Evolutionary conservation across 2,888 invertebrate genomes (phyloP), one percentile per base, ranked within the genome.

Genomic region (Hesperia comma): DNA sequence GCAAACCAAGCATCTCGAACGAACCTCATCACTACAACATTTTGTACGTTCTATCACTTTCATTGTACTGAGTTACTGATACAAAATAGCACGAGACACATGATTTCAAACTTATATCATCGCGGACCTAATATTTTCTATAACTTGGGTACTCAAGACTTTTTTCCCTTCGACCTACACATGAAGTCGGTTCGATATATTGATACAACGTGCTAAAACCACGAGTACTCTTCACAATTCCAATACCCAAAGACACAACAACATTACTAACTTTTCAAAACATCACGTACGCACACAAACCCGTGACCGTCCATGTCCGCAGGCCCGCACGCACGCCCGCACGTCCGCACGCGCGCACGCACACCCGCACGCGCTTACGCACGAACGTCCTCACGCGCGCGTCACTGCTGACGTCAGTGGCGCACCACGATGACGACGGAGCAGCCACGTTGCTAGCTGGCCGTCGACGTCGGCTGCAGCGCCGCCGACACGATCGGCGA

Each of bases 371-470:
- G 33, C 33, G 7, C 7, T 6, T 7, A 4, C 33, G 33, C 33
- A 33, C 33, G 33, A 6, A 33, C 33, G 33, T 33, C 33, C 33
- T 33, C 33, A 6, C 12, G 43, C 12, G 43, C 6, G 15, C 54
- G 15, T 54, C 32, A 32, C 8, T 15, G 15, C 7, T 51, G 51
- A 51, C 17, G 55, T 67, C 46, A 88, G 68, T 88, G 77, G 58
- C 79, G 83, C 73, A 90, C 84, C 67, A 88, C 85, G 75, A 90
- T 86, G 80, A 88, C 87, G 80, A 90, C 81, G 72, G 86, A 85
- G 80, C 83, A 84, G 46, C 87, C 85, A 84, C 83, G 86, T 77
- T 84, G 93, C 91, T 93, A 93, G 92, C 93, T 93, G 84, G 92
- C 89, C 76, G 93, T 92, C 7, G 93, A 92, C 0, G 93, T 88